Base-by-base conservation (phyloP, 2,797 vertebrate species). In the Parauchenoglanis punctatus region DNA sequence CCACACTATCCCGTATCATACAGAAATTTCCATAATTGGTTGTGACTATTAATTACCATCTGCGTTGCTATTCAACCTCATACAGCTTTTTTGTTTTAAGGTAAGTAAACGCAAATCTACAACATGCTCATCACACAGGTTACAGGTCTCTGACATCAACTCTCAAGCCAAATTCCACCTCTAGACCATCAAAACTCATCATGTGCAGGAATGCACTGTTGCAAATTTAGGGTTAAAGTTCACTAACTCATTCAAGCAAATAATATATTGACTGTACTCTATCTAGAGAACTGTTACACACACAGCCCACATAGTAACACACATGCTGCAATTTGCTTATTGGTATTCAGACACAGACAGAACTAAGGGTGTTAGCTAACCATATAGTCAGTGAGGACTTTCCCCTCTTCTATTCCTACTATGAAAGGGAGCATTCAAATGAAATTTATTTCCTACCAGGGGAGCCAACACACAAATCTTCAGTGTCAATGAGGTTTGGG, bases 231-330 rank as follows among this genome's bases (percentile, higher is more conserved):
- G 68, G 31, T 59, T 83, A 77, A 49, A 52, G 80, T 83, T 86
- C 65, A 84, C 58, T 76, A 46, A 59, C 2, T 81, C 63, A 89
- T 56, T 67, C 67, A 85, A 35, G 87, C 46, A 81, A 25, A 44
- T 85, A 80, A 82, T 75, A 72, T 85, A 82, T 81, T 18, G 56
- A 35, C 73, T 65, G 25, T 82, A 87, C 56, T 35, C 31, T 80
- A 80, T 77, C 86, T 82, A 35, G 63, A 76, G 46, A 72, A 85
- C 76, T 63, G 59, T 68, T 85, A 81, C 76, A 83, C 61, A 68
- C 28, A 78, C 65, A 86, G 65, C 93, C 92, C 91, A 93, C 89
- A 92, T 87, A 91, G 76, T 85, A 81, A 80, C 46, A 90, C 65
- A 82, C 70, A 88, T 78, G 90, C 68, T 72, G 84, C 87, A 87